Evolutionary conservation across 1,140 invertebrate species (phyloP).

Genomic region (Calliopsis andreniformis): DNA sequence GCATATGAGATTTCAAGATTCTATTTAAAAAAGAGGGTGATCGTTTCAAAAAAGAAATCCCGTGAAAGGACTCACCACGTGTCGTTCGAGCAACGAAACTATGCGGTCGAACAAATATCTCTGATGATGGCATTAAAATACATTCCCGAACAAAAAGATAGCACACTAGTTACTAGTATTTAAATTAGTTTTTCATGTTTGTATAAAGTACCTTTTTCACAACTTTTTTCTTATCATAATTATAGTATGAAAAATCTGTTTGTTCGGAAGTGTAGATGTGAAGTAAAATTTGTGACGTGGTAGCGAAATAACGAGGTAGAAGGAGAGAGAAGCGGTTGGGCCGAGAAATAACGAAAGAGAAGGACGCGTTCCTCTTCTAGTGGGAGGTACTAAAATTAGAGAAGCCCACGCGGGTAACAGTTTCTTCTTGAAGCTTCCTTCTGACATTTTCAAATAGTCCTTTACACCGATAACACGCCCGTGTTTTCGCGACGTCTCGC

Average conservation of each 20-base stretch:
- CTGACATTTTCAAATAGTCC: slow-evolving; percentile 67
- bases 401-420: slow-evolving; percentile 59
- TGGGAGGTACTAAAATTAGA: slow-evolving; percentile 75
- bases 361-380: slow-evolving; percentile 39
- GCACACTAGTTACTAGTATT: no score
- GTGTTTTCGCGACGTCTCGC: slow-evolving; percentile 38
- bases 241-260: no score
- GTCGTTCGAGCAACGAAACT: slow-evolving; percentile 18
- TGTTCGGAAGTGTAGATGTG: no score
- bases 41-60: neutral
- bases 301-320: neutral
- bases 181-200: no score
- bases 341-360: slow-evolving; percentile 9
- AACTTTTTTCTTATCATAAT: no score
- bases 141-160: no score
- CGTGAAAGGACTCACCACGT: neutral
- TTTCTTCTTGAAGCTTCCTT: slow-evolving; percentile 51
- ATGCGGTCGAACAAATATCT: slow-evolving; percentile 21
- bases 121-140: slow-evolving; percentile 69
- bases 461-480: slow-evolving; percentile 60
- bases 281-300: slow-evolving; percentile 47
- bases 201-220: no score
- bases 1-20: no score
- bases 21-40: no score
- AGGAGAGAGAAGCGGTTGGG: neutral